phyloP scores from a whole-genome alignment of 2,113 vertebrate species.

The Austrofundulus limnaeus region DNA sequence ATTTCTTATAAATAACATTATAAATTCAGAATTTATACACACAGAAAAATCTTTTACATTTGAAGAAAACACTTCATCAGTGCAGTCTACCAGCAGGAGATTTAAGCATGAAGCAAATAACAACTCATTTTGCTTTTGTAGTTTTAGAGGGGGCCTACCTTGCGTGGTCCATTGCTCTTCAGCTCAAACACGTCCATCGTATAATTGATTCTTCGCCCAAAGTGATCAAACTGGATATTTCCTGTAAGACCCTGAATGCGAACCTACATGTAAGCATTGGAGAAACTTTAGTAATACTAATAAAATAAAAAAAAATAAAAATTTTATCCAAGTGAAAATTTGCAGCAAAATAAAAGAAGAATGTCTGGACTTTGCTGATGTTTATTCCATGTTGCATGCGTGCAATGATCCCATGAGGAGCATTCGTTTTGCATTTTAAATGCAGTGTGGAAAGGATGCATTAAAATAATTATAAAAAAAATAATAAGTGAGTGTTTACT shows the following conservation, averaged over 20 bases:
- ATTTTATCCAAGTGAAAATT: too few species aligned
- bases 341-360: too few species aligned
- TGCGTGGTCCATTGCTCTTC: constrained; percentile 91
- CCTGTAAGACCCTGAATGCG: constrained; percentile 96
- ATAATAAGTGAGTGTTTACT: too few species aligned
- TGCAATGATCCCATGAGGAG: too few species aligned
- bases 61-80: too few species aligned
- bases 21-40: too few species aligned
- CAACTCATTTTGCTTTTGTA: background rate
- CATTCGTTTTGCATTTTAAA: too few species aligned
- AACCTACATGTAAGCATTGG: constrained; percentile 78
- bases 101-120: background rate
- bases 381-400: too few species aligned
- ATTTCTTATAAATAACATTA: too few species aligned
- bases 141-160: constrained; percentile 75
- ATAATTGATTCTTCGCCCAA: constrained; percentile 94
- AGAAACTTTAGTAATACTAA: background rate
- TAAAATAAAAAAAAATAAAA: background rate
- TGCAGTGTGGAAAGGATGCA: background rate
- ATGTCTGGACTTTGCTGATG: too few species aligned
- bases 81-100: too few species aligned
- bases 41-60: too few species aligned
- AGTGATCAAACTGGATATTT: constrained; percentile 98
- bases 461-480: background rate
- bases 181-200: constrained; percentile 98